A percentile compares a stretch with the other conserved stretches of the same genome.
These are phyloP conservation scores for Clistopyga incitator DNA, from an alignment of 2,888 invertebrate species.

Conservation along the genomic window DNA sequence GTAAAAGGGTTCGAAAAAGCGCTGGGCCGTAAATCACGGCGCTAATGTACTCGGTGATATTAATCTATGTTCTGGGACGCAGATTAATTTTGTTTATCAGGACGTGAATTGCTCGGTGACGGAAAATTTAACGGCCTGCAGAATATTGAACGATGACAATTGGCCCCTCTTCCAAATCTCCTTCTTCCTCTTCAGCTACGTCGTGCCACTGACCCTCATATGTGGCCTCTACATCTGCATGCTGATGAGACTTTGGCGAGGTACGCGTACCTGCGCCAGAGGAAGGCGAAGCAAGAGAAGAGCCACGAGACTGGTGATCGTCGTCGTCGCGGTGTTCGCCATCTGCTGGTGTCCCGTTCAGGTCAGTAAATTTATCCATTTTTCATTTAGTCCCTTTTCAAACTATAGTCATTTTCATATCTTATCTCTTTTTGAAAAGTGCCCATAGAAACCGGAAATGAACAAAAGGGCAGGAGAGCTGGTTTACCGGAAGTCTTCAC, in stretches of 20 bases:
- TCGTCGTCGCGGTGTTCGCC: conserved; percentile 96
- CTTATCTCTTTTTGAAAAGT: no score
- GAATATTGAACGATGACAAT: conserved; percentile 78
- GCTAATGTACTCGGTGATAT: neutral
- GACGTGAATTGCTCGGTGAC: conserved; percentile 68
- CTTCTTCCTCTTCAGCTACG: conserved; percentile 95
- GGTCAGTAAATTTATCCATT: conserved; percentile 84
- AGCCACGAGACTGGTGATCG: conserved; percentile 96
- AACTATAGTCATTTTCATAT: no score
- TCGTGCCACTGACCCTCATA: conserved; percentile 94
- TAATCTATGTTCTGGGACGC: conserved; percentile 2
- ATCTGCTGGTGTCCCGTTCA: conserved; percentile 98
- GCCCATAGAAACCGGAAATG: no score
- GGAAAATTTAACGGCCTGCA: conserved; percentile 77
- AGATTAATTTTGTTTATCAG: conserved; percentile 72
- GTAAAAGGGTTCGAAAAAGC: neutral
- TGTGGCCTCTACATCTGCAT: conserved; percentile 95
- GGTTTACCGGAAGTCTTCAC: no score
- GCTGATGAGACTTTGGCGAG: conserved; percentile 94
- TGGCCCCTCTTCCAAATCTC: conserved; percentile 89
- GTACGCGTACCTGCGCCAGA: conserved; percentile 93
- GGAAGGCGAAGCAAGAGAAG: conserved; percentile 93
- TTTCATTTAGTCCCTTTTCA: neutral
- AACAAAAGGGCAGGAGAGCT: no score
- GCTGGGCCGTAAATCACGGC: neutral